A percentile compares a stretch with the other conserved stretches of the same genome.
phyloP scores from a whole-genome alignment of 1,140 invertebrate species.

The Aethina tumida region DNA sequence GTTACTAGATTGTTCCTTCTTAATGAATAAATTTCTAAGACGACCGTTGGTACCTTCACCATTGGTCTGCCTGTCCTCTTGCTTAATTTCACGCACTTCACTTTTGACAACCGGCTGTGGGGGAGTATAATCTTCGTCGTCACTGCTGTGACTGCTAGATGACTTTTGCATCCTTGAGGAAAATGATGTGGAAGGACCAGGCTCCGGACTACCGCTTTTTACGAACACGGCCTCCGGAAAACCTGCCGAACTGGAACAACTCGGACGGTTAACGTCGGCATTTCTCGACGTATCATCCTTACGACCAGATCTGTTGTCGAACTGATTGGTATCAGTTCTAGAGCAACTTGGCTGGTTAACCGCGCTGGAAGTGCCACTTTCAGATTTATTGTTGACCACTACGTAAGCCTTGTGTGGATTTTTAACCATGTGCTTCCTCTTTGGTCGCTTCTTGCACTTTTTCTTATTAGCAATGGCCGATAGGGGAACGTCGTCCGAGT shows the following conservation, averaged over 20 bases:
- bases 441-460: constrained; percentile 6
- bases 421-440: constrained; percentile 3
- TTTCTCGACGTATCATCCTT: neutral
- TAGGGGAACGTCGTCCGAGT: constrained; percentile 13
- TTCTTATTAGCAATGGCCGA: constrained; percentile 6
- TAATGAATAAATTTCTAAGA: constrained; percentile 12
- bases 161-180: neutral
- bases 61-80: constrained; percentile 7
- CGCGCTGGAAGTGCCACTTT: too few species aligned
- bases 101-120: constrained; percentile 13
- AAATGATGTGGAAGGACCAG: neutral
- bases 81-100: constrained; percentile 8
- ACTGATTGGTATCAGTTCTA: neutral
- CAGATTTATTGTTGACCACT: constrained; percentile 3
- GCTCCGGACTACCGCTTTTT: neutral
- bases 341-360: constrained; percentile 6
- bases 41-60: constrained; percentile 7
- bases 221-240: constrained; percentile 8
- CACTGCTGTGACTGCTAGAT: constrained; percentile 10
- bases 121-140: constrained; percentile 11
- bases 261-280: neutral
- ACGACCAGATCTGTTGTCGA: neutral
- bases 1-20: constrained; percentile 15
- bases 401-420: constrained; percentile 1
- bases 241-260: neutral